Evolutionary conservation across 2,797 vertebrate genomes (phyloP), one percentile per base, ranked within the genome.

Genomic region (Danionella dracula): DNA sequence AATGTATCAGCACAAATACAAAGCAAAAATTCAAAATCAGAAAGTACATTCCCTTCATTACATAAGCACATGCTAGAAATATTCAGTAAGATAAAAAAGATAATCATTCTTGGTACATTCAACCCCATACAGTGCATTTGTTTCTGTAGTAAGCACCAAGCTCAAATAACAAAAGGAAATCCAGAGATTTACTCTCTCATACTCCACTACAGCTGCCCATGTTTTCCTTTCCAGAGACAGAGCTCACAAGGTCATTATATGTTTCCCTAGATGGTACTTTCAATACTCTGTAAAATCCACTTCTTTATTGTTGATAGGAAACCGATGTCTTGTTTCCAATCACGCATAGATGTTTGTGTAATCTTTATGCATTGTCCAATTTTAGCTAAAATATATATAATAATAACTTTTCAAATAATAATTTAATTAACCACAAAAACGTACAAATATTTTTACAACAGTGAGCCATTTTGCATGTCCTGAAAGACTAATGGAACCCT

Each of bases 51-150:
- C 75, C 83, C 68, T 76, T 60, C 60, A 73, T 89, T 88, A 79
- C 77, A 82, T 86, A 86, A 87, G 69, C 79, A 79, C 73, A 62
- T 29, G 74, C 77, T 85, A 73, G 82, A 73, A 71, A 79, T 78
- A 84, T 78, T 76, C 79, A 54, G 61, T 53, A 76, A 77, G 78
- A 45, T n/a, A n/a, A n/a, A n/a, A 16, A 57, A 66, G 31, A n/a
- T 20, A 32, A 38, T 20, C 20, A 45, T 71, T 83, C 56, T n/a
- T 68, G 60, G 75, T 70, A 35, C 62, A 75, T 73, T 15, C 9
- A 19, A 19, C 48, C 65, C 71, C 40, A 31, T 12, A 29, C 68
- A 64, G 55, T 71, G 57, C 60, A 50, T 44, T 69, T 58, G 41
- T 38, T 1, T 50, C 49, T 58, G 19, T 60, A 61, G 62, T 79